phyloP scores from a whole-genome alignment of 1,140 invertebrate species.

The Pentalonia nigronervosa region DNA sequence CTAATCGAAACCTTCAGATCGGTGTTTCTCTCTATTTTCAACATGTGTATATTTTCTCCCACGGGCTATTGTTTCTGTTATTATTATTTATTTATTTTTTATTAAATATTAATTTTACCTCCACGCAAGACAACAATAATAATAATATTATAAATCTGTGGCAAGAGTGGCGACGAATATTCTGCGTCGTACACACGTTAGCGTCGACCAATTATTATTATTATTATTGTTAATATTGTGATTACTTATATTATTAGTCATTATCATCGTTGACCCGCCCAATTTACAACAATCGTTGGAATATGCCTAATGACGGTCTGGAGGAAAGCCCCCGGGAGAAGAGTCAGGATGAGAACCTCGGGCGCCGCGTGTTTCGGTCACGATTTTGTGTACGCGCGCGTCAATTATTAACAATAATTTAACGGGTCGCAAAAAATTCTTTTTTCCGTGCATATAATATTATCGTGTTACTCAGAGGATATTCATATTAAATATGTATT shows the following conservation, averaged over 20 bases:
- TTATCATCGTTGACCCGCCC: neutral
- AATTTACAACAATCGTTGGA: neutral
- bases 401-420: neutral
- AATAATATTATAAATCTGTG: neutral
- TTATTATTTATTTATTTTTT: neutral
- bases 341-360: neutral
- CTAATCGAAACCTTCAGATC: slow-evolving; percentile 35
- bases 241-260: neutral
- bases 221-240: neutral
- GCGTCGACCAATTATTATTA: neutral
- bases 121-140: neutral
- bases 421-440: neutral
- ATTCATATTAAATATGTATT: neutral
- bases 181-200: neutral
- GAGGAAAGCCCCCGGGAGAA: neutral
- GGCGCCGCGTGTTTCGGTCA: slow-evolving; percentile 26
- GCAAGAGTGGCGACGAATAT: neutral
- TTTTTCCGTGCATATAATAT: neutral
- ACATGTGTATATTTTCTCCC: slow-evolving; percentile 41
- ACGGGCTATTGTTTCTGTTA: neutral
- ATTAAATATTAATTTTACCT: neutral
- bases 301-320: neutral
- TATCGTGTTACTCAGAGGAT: neutral
- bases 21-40: slow-evolving; percentile 42
- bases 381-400: neutral